Base-by-base conservation (phyloP, 2,888 invertebrate species). In the Venusia cambrica region DNA sequence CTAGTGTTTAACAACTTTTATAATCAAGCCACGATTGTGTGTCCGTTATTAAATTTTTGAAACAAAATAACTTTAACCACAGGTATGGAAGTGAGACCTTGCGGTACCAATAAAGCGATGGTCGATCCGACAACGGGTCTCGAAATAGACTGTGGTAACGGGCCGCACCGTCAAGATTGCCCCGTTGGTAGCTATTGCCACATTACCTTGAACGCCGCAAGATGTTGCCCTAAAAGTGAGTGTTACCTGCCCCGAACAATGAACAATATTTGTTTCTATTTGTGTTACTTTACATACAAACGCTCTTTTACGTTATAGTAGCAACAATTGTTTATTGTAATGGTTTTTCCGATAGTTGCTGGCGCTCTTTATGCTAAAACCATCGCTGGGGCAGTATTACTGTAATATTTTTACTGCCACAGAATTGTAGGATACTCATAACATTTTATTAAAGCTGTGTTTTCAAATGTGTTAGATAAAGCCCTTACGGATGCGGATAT, bases 161-260 rank as follows among this genome's bases (percentile, higher is more conserved):
- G 94, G 14, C 92, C 92, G 2, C 90, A 92, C 58, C 88, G 94
- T 24, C 92, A 92, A 73, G 93, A 93, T 70, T 96, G 97, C 70
- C 96, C 96, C 6, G 91, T 92, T 22, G 93, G 93, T 55, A 93
- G 92, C 68, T 96, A 96, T 80, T 97, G 97, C 74, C 96, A 97
- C 78, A 93, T 94, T 65, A 94, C 94, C 1, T 83, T 92, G 25
- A 90, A 92, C 52, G 94, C 95, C 60, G 93, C 95, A 46, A 91
- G 94, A 60, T 97, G 97, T 73, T 97, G 97, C 68, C 91, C 90
- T 54, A 94, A 96, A 91, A 93, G 95, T 94, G 40, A 73, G 73
- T 72, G 54, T 49, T 47, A 48, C 48, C 39, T 36, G 35, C 32
- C 33, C 42, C 45, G 38, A 45, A 41, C 35, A 46, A 44, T 34